These are phyloP conservation scores for Sepioteuthis lessoniana DNA, from an alignment of 2,888 invertebrate genomes.

Conservation along the genomic window DNA sequence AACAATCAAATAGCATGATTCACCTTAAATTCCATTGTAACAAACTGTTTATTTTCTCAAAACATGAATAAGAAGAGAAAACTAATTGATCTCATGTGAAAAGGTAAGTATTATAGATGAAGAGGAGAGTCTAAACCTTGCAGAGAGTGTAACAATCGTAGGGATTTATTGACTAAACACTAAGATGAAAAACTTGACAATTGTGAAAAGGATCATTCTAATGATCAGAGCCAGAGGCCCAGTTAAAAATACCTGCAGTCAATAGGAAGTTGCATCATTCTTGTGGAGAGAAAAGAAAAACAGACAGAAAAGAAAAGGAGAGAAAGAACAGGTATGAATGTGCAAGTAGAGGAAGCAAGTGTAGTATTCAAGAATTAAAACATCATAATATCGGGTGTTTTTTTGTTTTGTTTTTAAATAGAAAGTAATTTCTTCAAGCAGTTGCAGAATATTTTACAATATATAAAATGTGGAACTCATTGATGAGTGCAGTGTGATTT, in stretches of 20 bases:
- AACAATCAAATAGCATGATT: too few species aligned
- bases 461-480: too few species aligned
- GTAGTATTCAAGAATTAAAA: too few species aligned
- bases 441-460: too few species aligned
- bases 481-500: too few species aligned
- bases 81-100: too few species aligned
- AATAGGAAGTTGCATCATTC: too few species aligned
- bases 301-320: background rate
- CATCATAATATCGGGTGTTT: background rate
- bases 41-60: too few species aligned
- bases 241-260: background rate
- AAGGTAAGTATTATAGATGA: background rate
- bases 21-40: too few species aligned
- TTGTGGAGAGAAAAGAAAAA: background rate
- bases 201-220: background rate
- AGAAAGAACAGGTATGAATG: background rate
- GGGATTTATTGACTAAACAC: background rate
- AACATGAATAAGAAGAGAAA: too few species aligned
- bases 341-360: background rate
- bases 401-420: background rate
- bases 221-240: background rate
- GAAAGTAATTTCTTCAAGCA: background rate
- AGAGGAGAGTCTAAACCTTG: background rate
- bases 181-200: background rate
- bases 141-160: background rate